These are phyloP conservation scores for Drosophila mimica DNA, from an alignment of 2,888 invertebrate species.

Conservation along the genomic window DNA sequence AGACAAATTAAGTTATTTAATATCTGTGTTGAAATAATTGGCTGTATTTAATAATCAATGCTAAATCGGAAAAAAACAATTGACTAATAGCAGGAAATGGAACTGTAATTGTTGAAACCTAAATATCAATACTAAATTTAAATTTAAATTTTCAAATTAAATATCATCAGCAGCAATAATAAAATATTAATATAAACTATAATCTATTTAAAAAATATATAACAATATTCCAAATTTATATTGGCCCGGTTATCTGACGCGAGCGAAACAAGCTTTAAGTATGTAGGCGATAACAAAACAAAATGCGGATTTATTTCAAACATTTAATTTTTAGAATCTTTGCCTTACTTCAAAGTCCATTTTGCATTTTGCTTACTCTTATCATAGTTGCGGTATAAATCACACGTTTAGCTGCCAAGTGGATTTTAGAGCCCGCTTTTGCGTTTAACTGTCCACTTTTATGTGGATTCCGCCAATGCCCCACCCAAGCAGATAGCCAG, in stretches of 20 bases:
- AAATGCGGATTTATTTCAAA: neutral
- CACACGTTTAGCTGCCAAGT: conserved; percentile 81
- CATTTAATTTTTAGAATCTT: neutral
- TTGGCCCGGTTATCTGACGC: neutral
- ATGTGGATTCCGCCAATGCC: conserved; percentile 23
- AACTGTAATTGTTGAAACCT: neutral
- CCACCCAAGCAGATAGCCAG: neutral
- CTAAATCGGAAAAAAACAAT: neutral
- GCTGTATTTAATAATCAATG: neutral
- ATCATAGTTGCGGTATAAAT: conserved; percentile 74
- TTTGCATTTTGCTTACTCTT: conserved; percentile 55
- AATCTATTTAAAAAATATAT: neutral
- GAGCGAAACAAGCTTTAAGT: neutral
- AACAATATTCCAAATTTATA: neutral
- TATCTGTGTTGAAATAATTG: neutral
- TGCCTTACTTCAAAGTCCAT: conserved; percentile 5
- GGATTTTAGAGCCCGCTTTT: conserved; percentile 67
- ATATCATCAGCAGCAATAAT: neutral
- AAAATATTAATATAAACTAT: neutral
- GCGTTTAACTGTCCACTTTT: conserved; percentile 73
- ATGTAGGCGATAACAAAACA: neutral
- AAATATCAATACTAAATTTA: too few species aligned
- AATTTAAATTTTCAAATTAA: neutral
- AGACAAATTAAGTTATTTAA: neutral
- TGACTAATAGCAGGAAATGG: neutral